A percentile compares a stretch with the other conserved stretches of the same genome.
Evolutionary conservation across 2,797 vertebrate genomes (phyloP).

Genomic region (Somateria mollissima): DNA sequence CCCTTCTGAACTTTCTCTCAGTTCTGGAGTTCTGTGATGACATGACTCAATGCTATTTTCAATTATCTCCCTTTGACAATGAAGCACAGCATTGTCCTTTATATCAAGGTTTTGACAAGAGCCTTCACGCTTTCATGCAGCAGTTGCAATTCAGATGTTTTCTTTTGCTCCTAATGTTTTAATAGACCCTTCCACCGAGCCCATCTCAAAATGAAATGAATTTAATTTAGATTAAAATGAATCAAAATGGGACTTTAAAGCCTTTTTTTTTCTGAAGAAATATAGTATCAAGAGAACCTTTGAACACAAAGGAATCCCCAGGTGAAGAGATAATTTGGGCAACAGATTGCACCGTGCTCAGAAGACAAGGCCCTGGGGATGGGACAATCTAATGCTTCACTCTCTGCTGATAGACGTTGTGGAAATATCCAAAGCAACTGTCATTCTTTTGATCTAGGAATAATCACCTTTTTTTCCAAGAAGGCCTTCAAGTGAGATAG

Average conservation of each 20-base stretch:
- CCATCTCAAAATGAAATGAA: neutral
- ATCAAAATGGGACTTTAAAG: neutral
- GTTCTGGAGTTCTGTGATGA: constrained; percentile 8
- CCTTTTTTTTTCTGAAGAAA: neutral
- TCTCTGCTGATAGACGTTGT: neutral
- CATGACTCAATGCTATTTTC: constrained; percentile 29
- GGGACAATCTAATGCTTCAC: neutral
- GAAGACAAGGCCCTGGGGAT: neutral
- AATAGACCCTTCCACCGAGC: constrained; percentile 20
- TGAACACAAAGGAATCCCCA: neutral
- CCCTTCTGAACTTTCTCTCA: neutral
- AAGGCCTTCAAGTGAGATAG: neutral
- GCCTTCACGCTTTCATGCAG: neutral
- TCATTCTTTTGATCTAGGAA: neutral
- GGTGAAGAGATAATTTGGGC: constrained; percentile 15
- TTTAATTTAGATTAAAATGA: neutral
- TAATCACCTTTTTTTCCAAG: neutral
- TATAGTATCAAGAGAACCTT: neutral
- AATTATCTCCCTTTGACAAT: constrained; percentile 32
- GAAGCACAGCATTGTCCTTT: constrained; percentile 18
- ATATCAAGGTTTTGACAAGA: neutral
- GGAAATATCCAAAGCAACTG: neutral
- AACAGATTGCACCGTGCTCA: neutral
- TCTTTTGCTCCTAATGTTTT: constrained; percentile 12
- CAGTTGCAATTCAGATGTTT: constrained; percentile 21